Evolutionary conservation across 1,140 invertebrate genomes (phyloP).

Genomic region (Anastrepha obliqua): DNA sequence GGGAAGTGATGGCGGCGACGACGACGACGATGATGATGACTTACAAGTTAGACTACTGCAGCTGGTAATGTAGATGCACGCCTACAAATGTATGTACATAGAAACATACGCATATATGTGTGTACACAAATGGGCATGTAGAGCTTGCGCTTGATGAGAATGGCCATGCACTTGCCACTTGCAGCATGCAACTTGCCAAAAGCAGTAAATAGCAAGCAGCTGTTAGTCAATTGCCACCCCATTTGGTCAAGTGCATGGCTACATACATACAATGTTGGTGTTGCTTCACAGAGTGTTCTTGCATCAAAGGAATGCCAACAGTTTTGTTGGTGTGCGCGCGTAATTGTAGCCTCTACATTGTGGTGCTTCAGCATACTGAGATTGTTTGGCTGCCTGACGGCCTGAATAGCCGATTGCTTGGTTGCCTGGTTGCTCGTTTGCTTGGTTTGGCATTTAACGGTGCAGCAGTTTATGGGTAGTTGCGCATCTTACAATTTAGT

Average conservation of each 20-base stretch:
- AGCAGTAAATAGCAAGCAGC: background rate
- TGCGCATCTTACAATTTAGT: slow-evolving; percentile 50
- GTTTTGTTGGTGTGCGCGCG: background rate
- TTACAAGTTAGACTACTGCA: slow-evolving; percentile 36
- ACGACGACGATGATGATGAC: background rate
- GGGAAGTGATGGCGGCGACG: background rate
- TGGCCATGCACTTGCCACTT: slow-evolving; percentile 39
- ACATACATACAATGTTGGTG: background rate
- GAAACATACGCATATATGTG: background rate
- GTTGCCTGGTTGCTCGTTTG: background rate
- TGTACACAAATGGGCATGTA: slow-evolving; percentile 38
- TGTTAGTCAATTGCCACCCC: slow-evolving; percentile 12
- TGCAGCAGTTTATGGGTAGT: slow-evolving; percentile 32
- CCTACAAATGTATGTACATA: background rate
- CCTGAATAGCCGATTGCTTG: background rate
- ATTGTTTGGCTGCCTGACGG: slow-evolving; percentile 7
- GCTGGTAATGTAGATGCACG: background rate
- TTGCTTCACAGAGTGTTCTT: background rate
- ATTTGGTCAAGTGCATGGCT: slow-evolving; percentile 44
- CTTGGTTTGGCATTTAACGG: slow-evolving; percentile 17
- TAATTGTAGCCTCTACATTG: slow-evolving; percentile 4
- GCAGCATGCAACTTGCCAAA: background rate
- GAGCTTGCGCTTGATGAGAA: background rate
- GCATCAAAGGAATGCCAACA: background rate
- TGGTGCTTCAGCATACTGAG: slow-evolving; percentile 27